These are phyloP conservation scores for Metellina segmentata DNA, from an alignment of 2,888 invertebrate species.

Conservation along the genomic window DNA sequence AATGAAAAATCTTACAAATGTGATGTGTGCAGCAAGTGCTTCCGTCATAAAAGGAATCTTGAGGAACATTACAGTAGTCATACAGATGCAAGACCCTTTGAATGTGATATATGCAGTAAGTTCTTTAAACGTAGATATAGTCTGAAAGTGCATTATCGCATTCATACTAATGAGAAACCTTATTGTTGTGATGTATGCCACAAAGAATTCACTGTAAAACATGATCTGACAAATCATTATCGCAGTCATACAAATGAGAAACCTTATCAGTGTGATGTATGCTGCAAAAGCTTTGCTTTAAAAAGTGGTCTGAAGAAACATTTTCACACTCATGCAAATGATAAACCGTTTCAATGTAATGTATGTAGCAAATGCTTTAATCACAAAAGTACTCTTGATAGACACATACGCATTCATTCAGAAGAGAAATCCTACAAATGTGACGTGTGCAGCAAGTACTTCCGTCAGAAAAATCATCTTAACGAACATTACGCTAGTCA, in stretches of 20 bases:
- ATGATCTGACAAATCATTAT: neutral
- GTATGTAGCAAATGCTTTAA: conserved; percentile 7
- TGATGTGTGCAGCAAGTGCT: too few species aligned
- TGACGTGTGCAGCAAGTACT: too few species aligned
- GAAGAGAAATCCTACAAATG: conserved; percentile 9
- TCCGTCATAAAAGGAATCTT: too few species aligned
- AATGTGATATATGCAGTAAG: neutral
- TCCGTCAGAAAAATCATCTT: too few species aligned
- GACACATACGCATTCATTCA: neutral
- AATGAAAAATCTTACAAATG: too few species aligned
- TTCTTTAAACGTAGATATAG: neutral
- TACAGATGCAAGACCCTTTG: neutral
- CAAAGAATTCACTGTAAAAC: neutral
- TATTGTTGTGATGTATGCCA: neutral
- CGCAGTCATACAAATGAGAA: conserved; percentile 4
- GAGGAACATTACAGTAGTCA: neutral
- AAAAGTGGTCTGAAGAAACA: neutral
- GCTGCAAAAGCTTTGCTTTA: neutral
- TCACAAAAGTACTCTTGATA: neutral
- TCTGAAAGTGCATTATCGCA: neutral
- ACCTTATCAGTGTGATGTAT: neutral
- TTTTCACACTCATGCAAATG: neutral
- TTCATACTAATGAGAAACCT: neutral
- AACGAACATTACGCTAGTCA: too few species aligned
- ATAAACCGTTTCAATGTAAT: conserved; percentile 4